Conservation (phyloP, 2,113 vertebrate species). For the Hucho hucho region DNA sequence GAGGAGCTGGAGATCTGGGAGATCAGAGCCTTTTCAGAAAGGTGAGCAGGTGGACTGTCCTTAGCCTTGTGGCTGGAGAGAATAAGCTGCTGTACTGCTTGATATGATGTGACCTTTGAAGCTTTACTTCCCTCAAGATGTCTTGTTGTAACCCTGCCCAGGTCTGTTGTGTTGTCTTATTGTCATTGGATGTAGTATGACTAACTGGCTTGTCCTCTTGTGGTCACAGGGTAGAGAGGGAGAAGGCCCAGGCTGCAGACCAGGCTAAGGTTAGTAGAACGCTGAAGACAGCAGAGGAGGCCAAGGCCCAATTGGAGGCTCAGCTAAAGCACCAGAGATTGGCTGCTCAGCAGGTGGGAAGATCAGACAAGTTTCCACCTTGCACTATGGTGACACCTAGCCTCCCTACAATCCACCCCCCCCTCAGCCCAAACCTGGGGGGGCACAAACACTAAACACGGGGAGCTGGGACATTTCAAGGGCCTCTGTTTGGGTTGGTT, state of each 20-base stretch:
- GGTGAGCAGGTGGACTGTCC: slow-evolving; percentile 65
- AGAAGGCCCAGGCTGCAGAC: slow-evolving; percentile 94
- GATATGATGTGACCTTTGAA: too few species aligned
- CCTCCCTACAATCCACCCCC: neutral
- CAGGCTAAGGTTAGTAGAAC: slow-evolving; percentile 90
- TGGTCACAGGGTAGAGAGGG: slow-evolving; percentile 90
- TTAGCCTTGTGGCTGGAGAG: too few species aligned
- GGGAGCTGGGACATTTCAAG: too few species aligned
- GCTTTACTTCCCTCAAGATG: too few species aligned
- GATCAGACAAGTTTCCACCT: slow-evolving; percentile 6
- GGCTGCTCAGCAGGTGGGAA: slow-evolving; percentile 84
- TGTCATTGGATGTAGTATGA: neutral
- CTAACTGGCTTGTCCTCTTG: neutral
- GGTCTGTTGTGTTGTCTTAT: slow-evolving; percentile 75
- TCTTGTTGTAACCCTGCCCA: slow-evolving; percentile 40
- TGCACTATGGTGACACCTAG: neutral
- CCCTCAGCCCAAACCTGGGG: too few species aligned
- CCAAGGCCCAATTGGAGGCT: slow-evolving; percentile 84
- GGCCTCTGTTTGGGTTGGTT: too few species aligned
- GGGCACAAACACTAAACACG: too few species aligned
- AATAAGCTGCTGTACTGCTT: too few species aligned
- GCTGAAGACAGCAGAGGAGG: slow-evolving; percentile 82
- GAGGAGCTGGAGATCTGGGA: slow-evolving; percentile 98
- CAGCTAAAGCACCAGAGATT: slow-evolving; percentile 87
- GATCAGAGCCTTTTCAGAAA: slow-evolving; percentile 97